Base-by-base conservation (phyloP, 2,888 invertebrate species). In the Habrosyne pyritoides region DNA sequence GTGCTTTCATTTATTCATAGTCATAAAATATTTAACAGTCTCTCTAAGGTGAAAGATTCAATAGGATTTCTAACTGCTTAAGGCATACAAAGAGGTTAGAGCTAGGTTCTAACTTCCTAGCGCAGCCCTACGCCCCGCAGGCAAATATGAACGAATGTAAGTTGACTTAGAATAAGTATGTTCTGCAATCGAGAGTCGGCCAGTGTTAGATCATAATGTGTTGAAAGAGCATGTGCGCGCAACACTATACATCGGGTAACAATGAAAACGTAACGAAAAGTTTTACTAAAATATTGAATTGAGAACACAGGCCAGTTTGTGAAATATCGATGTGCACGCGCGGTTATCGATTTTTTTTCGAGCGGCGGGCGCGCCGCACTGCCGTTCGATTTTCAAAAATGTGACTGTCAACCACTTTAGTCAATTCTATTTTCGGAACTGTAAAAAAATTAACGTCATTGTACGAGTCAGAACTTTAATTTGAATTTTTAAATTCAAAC, bases 71-170 rank as follows among this genome's bases (percentile, higher is more conserved):
- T n/a, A 47, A n/a, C 12, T 24, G 47, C 22, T 47, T 18, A 18
- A 42, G 47, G 47, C n/a, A 2, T n/a, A 47, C 47, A 22, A n/a
- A 48, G 14, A 14, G 48, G 48, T 26, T 5, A 55, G 63, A 71
- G 67, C 71, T 71, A 70, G 69, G 75, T 73, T 77, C 84, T 85
- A 83, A 80, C 69, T 69, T 81, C 81, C 77, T 73, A 83, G 86
- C 83, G 68, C 91, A 92, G 81, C 92, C 92, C 92, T 92, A 92
- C 69, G 86, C 80, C 89, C 86, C 84, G 87, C 91, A 92, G 91
- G 92, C 92, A 91, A 92, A 92, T 92, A 92, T 92, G 92, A 92
- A 92, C 92, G 92, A 92, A 91, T 92, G 92, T 92, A 89, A 92
- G 91, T 91, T 91, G 92, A 92, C 91, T 92, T 92, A 92, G 92